Evolutionary conservation across 2,888 invertebrate species (phyloP), one percentile per base, ranked within the genome.

Genomic region (Alsophila aescularia): DNA sequence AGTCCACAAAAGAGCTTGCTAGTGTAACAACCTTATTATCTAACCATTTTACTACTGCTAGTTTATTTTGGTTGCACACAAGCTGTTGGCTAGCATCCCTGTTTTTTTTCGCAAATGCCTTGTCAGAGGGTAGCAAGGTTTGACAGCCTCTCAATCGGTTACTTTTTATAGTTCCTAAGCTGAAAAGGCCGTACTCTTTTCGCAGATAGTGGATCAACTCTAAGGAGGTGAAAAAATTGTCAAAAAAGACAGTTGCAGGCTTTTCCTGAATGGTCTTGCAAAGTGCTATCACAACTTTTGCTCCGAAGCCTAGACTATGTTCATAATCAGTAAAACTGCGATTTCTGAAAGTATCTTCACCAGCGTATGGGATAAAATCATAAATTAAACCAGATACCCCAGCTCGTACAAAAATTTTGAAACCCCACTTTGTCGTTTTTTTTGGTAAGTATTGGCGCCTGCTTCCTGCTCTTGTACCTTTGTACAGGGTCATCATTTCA

Each of bases 31-130:
- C 32, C 31, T 39, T 48, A 27, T 62, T 62, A 35, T 59, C 56
- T 10, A 44, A 12, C 54, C 59, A 60, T 34, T 56, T 55, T 13
- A 60, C 55, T 14, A 60, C 52, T 2, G 45, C 56, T 16, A 56
- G 31, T 53, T 59, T 62, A 34, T 58, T 58, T 18, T 52, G 10
- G n/a, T 58, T 44, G 32, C 58, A 55, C 16, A 53, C 51, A 7
- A 51, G 16, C 32, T 55, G 57, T 24, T 39, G 24, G 36, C 35
- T 45, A 8, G 55, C 32, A n/a, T 52, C 52, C 15, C 52, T 9
- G 18, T 34, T 49, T 41, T 49, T 55, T 48, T 60, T 56, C 15
- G 27, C 34, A n/a, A 52, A 21, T 7, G 16, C 47, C 35, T 52
- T 52, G 18, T 52, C 52, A 15, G 37, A 32, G 13, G 18, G 43